Evolutionary conservation across 2,797 vertebrate genomes (phyloP).

Genomic region (Loris lydekkerianus): DNA sequence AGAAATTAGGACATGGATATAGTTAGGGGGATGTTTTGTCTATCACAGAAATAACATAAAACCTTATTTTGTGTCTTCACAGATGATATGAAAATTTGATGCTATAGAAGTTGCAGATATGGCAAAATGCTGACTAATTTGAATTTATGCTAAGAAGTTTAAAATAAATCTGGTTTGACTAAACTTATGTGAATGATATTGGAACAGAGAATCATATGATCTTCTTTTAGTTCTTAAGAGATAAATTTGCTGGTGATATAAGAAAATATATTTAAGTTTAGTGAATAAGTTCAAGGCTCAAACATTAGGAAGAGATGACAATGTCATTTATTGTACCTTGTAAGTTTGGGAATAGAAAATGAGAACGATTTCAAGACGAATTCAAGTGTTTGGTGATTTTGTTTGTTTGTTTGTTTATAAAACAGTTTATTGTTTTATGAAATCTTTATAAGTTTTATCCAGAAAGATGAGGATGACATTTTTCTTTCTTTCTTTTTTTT

Average conservation of each 20-base stretch:
- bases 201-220: background rate
- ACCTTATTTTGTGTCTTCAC: background rate
- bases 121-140: background rate
- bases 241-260: background rate
- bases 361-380: background rate
- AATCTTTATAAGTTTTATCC: background rate
- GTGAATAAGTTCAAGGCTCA: background rate
- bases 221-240: background rate
- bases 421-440: background rate
- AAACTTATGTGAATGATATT: background rate
- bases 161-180: conserved; percentile 16
- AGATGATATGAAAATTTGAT: background rate
- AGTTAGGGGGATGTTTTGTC: background rate
- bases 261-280: conserved; percentile 11
- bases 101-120: background rate
- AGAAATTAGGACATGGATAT: background rate
- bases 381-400: background rate
- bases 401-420: background rate
- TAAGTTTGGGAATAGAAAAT: background rate
- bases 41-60: background rate
- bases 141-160: conserved; percentile 11
- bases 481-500: background rate
- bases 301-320: background rate
- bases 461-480: background rate
- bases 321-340: background rate